These are phyloP conservation scores for Aurelia sp. DNA, from an alignment of 30 jellyfish, hydroid and myxozoan genomes.

Conservation along the genomic window DNA sequence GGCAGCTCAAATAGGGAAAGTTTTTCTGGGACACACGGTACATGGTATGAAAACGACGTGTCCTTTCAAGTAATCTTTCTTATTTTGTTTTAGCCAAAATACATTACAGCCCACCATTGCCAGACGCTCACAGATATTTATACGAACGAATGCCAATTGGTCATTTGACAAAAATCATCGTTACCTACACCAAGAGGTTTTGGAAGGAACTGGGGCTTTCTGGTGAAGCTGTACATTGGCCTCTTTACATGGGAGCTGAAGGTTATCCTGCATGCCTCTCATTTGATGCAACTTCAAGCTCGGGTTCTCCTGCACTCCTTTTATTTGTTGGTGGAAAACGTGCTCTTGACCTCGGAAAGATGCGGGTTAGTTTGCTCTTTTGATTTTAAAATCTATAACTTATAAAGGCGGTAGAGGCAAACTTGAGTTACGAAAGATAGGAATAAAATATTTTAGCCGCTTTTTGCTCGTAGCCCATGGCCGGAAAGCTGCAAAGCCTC, in stretches of 20 bases:
- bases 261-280: slow-evolving; percentile 61
- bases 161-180: slow-evolving; percentile 61
- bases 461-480: too few species aligned
- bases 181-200: slow-evolving; percentile 61
- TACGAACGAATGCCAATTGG: slow-evolving; percentile 68
- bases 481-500: too few species aligned
- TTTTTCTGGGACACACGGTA: too few species aligned
- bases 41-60: too few species aligned
- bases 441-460: too few species aligned
- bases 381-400: too few species aligned
- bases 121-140: slow-evolving; percentile 47
- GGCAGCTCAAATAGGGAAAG: too few species aligned
- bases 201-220: slow-evolving; percentile 80
- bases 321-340: slow-evolving; percentile 70
- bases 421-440: too few species aligned
- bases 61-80: too few species aligned
- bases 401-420: too few species aligned
- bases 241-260: slow-evolving; percentile 57
- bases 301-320: slow-evolving; percentile 69
- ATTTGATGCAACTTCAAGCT: slow-evolving; percentile 68
- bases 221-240: slow-evolving; percentile 75
- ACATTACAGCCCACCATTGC: slow-evolving; percentile 59
- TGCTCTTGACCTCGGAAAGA: slow-evolving; percentile 53
- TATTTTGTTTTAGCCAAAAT: slow-evolving; percentile 32
- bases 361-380: slow-evolving; percentile 37